Evolutionary conservation across 2,797 vertebrate genomes (phyloP).

Genomic region (Halcyon badia): DNA sequence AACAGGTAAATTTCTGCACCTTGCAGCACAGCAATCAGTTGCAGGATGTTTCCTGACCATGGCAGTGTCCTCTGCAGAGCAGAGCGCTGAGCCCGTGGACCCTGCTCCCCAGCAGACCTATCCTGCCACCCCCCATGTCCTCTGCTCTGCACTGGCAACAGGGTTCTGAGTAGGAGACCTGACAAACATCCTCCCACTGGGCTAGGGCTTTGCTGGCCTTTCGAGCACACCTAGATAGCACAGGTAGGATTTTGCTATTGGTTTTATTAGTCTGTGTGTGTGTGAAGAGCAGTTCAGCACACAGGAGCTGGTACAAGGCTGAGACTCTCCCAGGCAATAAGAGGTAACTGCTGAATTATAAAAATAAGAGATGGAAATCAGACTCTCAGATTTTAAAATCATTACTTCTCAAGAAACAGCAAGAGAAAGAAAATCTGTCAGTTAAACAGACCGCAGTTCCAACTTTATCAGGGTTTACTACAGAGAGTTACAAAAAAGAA

Average conservation of each 20-base stretch:
- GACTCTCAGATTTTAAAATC: background rate
- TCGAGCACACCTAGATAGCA: background rate
- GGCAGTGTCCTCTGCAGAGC: background rate
- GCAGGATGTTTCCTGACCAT: background rate
- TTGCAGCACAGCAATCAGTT: background rate
- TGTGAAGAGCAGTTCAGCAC: background rate
- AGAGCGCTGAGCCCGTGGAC: background rate
- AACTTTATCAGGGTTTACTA: background rate
- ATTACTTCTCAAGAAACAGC: background rate
- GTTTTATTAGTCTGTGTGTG: background rate
- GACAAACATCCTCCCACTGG: fast-evolving
- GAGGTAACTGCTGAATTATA: background rate
- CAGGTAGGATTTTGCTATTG: background rate
- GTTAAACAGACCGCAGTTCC: background rate
- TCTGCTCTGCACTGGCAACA: background rate
- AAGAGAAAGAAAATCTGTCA: background rate
- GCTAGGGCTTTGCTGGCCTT: background rate
- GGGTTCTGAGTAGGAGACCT: background rate
- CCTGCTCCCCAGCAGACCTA: background rate
- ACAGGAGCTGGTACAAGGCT: background rate
- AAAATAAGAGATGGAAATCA: background rate
- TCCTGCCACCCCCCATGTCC: fast-evolving
- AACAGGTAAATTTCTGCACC: background rate
- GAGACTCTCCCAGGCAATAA: background rate
- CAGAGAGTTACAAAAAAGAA: background rate